Percentiles rank a stretch among this genome's conserved stretches.
phyloP scores from a whole-genome alignment of 2,113 vertebrate genomes.

The Notarius quadriscutis region DNA sequence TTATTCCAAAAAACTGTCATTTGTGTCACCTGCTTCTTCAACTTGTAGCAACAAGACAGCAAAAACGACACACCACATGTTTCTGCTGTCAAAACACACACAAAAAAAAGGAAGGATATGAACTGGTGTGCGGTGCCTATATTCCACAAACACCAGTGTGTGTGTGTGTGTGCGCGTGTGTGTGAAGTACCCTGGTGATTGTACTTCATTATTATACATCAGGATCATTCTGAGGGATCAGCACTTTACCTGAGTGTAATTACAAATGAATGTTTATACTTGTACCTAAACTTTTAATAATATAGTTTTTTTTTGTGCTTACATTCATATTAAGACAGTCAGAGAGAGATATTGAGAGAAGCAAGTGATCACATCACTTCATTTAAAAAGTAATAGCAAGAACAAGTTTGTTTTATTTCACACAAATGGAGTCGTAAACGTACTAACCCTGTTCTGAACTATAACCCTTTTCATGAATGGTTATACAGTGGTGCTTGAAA shows the following conservation, averaged over 20 bases:
- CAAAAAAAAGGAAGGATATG: background rate
- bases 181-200: background rate
- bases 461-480: too few relatives aligned
- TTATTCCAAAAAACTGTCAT: conserved; percentile 23
- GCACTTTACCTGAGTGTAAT: background rate
- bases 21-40: conserved; percentile 56
- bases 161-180: background rate
- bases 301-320: background rate
- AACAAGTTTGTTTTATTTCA: too few relatives aligned
- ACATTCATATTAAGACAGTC: background rate
- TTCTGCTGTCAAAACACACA: conserved; percentile 11
- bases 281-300: background rate
- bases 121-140: background rate
- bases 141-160: background rate
- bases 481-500: too few relatives aligned
- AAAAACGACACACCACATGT: conserved; percentile 1
- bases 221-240: too few relatives aligned
- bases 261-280: background rate
- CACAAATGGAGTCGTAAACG: too few relatives aligned
- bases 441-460: too few relatives aligned
- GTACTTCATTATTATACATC: background rate
- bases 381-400: too few relatives aligned
- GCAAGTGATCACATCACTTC: too few relatives aligned
- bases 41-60: conserved; percentile 11
- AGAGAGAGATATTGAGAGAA: too few relatives aligned